These are phyloP conservation scores for Drosophila picticornis DNA, from an alignment of 2,888 invertebrate species.

Conservation along the genomic window DNA sequence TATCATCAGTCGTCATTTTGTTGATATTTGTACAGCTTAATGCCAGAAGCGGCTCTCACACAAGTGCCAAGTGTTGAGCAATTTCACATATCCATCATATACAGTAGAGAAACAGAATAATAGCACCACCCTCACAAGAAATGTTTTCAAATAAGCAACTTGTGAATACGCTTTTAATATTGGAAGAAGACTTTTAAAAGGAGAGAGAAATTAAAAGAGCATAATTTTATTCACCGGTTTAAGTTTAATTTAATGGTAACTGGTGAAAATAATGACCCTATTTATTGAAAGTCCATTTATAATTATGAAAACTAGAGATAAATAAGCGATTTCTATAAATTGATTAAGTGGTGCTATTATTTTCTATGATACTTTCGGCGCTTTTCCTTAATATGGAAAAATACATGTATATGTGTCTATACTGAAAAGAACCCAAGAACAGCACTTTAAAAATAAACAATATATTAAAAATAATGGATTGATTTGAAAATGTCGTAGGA, in stretches of 20 bases:
- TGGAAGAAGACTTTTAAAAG: not conserved
- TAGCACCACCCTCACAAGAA: not conserved
- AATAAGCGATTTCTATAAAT: not conserved
- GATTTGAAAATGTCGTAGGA: not conserved
- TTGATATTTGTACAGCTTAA: constrained; percentile 49
- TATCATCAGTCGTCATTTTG: constrained; percentile 58
- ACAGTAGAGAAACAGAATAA: not conserved
- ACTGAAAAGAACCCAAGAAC: not conserved
- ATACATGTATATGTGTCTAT: not conserved
- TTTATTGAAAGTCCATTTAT: not conserved
- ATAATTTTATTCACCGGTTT: not conserved
- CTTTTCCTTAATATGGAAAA: not conserved
- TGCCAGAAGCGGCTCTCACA: constrained; percentile 54
- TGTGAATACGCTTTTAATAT: not conserved
- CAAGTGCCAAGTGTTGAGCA: constrained; percentile 56
- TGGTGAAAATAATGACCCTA: not conserved
- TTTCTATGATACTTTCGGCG: not conserved
- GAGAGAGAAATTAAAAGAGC: not conserved
- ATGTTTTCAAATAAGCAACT: not conserved
- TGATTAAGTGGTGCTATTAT: not conserved
- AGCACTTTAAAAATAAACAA: not conserved
- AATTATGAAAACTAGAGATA: not conserved
- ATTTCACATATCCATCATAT: constrained; percentile 48
- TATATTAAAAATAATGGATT: not conserved
- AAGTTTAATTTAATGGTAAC: not conserved